These are phyloP conservation scores for Porites divaricata DNA, from an alignment of 92 coral and sea anemone genomes.

Conservation along the genomic window DNA sequence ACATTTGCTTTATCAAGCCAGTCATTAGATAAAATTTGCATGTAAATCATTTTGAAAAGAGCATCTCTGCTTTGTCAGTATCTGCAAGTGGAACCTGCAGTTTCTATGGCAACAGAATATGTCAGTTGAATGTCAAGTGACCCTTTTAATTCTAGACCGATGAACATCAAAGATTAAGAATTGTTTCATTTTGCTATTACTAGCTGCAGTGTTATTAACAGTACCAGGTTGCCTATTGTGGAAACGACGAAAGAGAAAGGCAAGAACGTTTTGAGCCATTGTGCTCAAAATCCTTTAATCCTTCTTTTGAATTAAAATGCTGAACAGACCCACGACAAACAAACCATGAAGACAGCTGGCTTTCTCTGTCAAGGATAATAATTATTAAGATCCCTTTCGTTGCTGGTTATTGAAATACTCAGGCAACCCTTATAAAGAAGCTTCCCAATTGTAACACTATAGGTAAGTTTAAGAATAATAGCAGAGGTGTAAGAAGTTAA, in stretches of 20 bases:
- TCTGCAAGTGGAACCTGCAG: neutral
- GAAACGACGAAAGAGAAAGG: neutral
- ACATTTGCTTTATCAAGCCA: no score
- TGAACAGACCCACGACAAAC: neutral
- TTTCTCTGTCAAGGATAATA: neutral
- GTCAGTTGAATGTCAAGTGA: neutral
- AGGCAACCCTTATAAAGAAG: neutral
- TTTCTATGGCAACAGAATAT: neutral
- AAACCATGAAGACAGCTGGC: no score
- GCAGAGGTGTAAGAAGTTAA: no score
- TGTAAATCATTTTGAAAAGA: no score
- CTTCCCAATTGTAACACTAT: no score
- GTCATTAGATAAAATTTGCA: no score
- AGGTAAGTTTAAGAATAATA: no score
- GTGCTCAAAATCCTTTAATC: slow-evolving; percentile 1
- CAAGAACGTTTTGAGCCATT: neutral
- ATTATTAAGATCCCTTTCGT: no score
- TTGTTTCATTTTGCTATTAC: no score
- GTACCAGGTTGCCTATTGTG: neutral
- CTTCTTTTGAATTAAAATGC: neutral
- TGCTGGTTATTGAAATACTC: neutral
- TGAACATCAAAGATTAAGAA: neutral
- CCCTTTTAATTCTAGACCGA: neutral
- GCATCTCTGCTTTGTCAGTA: neutral
- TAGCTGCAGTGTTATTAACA: neutral